These are phyloP conservation scores for Meles meles DNA, from an alignment of 2,113 vertebrate species.

Conservation along the genomic window DNA sequence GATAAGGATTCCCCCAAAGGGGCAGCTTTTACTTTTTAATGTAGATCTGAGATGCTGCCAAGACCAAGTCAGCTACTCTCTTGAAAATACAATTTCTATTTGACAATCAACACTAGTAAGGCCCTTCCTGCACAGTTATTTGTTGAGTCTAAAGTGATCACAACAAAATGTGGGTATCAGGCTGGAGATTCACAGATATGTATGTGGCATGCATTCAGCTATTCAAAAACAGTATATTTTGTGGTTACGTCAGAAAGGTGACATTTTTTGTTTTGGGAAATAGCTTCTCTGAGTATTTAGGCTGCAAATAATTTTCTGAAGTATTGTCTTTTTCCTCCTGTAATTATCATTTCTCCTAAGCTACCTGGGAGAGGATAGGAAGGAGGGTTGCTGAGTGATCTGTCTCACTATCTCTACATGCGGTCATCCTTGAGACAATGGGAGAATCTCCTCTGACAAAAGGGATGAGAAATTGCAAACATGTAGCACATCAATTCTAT, in stretches of 20 bases:
- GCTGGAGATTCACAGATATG: background rate
- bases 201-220: background rate
- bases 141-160: background rate
- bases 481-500: background rate
- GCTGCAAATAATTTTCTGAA: background rate
- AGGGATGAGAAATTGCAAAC: background rate
- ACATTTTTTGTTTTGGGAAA: background rate
- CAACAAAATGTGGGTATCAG: background rate
- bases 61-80: background rate
- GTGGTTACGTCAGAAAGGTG: background rate
- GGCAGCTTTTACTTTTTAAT: background rate
- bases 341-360: background rate
- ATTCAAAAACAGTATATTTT: background rate
- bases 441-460: background rate
- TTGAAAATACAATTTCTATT: background rate
- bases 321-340: background rate
- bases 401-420: background rate
- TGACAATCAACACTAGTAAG: background rate
- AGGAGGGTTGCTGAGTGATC: background rate
- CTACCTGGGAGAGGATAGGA: background rate
- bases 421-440: background rate
- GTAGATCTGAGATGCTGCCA: background rate
- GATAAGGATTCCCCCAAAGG: background rate
- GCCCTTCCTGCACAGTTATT: background rate
- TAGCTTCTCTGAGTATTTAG: background rate